Evolutionary conservation across 2,797 vertebrate genomes (phyloP).

Genomic region (Myoxocephalus aenaeus): DNA sequence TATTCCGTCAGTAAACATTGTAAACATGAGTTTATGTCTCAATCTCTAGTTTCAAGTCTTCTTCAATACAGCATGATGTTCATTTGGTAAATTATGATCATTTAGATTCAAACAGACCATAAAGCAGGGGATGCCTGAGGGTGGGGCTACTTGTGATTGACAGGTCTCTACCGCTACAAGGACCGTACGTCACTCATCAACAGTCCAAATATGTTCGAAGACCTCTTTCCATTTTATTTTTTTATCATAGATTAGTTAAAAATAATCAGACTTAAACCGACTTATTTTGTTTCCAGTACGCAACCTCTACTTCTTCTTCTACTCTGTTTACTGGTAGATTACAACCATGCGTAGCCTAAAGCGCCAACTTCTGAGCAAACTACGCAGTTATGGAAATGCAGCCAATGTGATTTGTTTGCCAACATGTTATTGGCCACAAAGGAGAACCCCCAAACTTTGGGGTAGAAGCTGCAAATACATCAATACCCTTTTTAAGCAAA

Average conservation of each 20-base stretch:
- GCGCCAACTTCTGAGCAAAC: no score
- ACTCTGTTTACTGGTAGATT: background rate
- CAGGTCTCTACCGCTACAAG: no score
- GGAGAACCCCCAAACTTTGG: slow-evolving; percentile 1
- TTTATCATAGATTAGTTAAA: background rate
- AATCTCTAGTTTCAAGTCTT: no score
- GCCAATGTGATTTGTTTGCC: background rate
- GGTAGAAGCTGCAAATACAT: slow-evolving; percentile 2
- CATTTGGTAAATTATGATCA: no score
- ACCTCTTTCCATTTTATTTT: background rate
- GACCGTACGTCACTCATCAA: no score
- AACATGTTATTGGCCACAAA: background rate
- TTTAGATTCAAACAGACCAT: no score
- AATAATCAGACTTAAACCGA: background rate
- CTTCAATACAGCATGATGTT: no score
- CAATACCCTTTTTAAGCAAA: slow-evolving; percentile 3
- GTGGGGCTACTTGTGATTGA: no score
- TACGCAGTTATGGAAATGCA: no score
- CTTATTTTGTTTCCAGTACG: background rate
- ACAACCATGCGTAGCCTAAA: background rate
- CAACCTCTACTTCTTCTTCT: background rate
- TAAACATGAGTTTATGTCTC: no score
- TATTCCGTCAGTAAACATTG: no score
- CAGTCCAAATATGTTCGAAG: background rate
- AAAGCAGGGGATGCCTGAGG: no score